Base-by-base conservation (phyloP, 2,888 invertebrate genomes). In the Macaria notata region DNA sequence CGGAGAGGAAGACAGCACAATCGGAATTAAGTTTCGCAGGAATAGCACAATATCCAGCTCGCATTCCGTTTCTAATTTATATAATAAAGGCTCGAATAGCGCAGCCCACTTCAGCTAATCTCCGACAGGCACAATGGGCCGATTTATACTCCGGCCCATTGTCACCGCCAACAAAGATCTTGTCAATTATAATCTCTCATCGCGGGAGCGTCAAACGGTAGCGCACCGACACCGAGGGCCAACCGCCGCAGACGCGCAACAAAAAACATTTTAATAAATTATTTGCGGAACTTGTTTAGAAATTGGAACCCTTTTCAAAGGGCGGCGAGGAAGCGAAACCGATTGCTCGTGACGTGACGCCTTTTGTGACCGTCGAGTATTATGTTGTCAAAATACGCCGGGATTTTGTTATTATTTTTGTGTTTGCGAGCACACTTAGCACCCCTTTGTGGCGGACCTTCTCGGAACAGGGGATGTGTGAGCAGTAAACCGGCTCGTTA, bases 311-410 rank as follows among this genome's bases (percentile, higher is more conserved):
- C 89, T 86, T 79, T 79, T 87, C 84, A 85, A 87, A 84, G 81
- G 83, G 85, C 85, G 82, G 83, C 77, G 80, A 79, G 84, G 83
- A 88, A 87, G 80, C 84, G 87, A 88, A 86, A 84, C 88, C 88
- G 88, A 90, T 90, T 87, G 87, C 80, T 84, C 82, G 86, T 88
- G 90, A 90, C 89, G 83, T 86, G 86, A 83, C 82, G 81, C 79
- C 84, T 81, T 88, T 90, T 89, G 89, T 90, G 84, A 84, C 85
- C 83, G 79, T 81, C 79, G 81, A 87, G 89, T 88, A 89, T 90
- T 91, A 90, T 87, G 89, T 86, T 90, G 90, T 91, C 91, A 91
- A 91, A 91, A 91, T 90, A 91, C 88, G 88, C 83, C 80, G 85
- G 83, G 88, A 89, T 89, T 89, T 88, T 84, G 88, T 89, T 90